Percentiles rank a stretch among this genome's conserved stretches.
Conservation (phyloP, 2,113 vertebrate genomes). For the Plecotus auritus region DNA sequence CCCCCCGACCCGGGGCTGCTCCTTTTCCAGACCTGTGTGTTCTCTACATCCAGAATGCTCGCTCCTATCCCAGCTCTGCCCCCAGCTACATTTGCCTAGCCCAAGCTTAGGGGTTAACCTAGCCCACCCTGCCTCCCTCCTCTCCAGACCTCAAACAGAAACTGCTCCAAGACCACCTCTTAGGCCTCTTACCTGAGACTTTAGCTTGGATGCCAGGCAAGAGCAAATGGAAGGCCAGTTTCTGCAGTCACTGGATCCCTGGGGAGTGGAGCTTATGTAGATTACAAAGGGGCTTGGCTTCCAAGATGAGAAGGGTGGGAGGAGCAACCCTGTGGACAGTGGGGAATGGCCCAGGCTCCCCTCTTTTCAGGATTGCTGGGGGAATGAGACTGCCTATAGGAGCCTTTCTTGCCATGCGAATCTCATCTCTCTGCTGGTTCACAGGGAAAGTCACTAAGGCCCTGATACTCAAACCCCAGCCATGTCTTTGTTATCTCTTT, state of each 20-base stretch:
- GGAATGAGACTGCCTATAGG: not conserved
- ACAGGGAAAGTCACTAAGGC: not conserved
- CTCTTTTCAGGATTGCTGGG: not conserved
- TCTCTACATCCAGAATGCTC: not conserved
- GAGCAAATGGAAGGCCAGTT: not conserved
- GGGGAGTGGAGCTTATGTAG: not conserved
- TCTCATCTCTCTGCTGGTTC: not conserved
- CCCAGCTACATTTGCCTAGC: not conserved
- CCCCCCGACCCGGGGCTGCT: not conserved
- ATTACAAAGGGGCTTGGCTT: slow-evolving; percentile 15
- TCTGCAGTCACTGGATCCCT: not conserved
- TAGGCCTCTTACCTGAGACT: slow-evolving; percentile 22
- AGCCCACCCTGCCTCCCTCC: not conserved
- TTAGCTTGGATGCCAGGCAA: not conserved
- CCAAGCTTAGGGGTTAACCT: not conserved
- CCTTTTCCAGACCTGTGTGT: not conserved
- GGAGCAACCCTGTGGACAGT: not conserved
- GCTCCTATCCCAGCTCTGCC: too few relatives aligned
- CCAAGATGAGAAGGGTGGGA: not conserved
- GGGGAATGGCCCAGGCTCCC: not conserved
- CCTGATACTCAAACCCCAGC: not conserved
- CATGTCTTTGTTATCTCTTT: not conserved
- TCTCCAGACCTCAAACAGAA: not conserved
- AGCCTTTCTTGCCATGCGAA: not conserved
- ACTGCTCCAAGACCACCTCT: not conserved